phyloP scores from a whole-genome alignment of 1,140 invertebrate genomes.

The Archegozetes longisetosus region DNA sequence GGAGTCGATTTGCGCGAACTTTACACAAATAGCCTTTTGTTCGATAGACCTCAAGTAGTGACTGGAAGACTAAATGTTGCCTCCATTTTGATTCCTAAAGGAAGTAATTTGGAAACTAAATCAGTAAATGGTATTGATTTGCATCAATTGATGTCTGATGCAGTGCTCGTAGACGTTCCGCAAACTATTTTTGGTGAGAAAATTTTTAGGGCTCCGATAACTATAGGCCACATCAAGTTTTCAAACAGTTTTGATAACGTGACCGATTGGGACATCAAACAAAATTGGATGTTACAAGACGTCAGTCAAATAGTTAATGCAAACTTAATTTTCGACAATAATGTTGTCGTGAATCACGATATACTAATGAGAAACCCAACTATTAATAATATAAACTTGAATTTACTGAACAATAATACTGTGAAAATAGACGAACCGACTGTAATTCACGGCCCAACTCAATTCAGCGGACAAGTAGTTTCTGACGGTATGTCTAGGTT shows the following conservation, averaged over 20 bases:
- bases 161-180: constrained; percentile 13
- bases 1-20: not conserved
- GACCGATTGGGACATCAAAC: constrained; percentile 8
- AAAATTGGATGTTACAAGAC: constrained; percentile 19
- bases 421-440: constrained; percentile 14
- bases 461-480: not conserved
- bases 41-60: not conserved
- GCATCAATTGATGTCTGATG: constrained; percentile 12
- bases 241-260: constrained; percentile 15
- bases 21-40: not conserved
- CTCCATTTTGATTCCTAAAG: not conserved
- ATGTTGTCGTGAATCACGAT: not conserved
- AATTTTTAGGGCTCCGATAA: constrained; percentile 3
- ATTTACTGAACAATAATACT: not conserved
- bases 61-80: not conserved
- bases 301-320: constrained; percentile 10
- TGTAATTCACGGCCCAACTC: constrained; percentile 8
- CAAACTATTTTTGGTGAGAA: constrained; percentile 15
- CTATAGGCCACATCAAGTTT: constrained; percentile 14
- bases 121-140: constrained; percentile 17
- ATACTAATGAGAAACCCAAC: constrained; percentile 4
- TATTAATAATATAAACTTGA: constrained; percentile 17
- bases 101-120: constrained; percentile 2
- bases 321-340: constrained; percentile 11
- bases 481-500: not conserved